Conservation (phyloP, 2,888 invertebrate genomes). For the Boloria euphrosyne region DNA sequence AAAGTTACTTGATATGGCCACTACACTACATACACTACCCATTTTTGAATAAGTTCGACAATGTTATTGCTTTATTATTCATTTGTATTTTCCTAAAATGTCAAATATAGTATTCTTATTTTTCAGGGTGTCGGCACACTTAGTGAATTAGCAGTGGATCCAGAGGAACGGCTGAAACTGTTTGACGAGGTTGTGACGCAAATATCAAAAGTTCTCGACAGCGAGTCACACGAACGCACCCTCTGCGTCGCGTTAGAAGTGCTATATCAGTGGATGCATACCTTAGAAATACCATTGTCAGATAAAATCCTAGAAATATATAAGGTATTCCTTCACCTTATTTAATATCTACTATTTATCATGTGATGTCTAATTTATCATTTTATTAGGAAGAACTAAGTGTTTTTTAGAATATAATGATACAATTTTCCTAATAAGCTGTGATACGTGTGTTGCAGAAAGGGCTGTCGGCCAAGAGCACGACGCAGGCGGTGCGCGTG, state of each 20-base stretch:
- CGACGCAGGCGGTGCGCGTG: conserved; percentile 88
- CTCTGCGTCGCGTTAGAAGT: conserved; percentile 90
- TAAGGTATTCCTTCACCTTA: conserved; percentile 66
- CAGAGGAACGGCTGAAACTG: conserved; percentile 81
- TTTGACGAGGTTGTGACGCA: conserved; percentile 82
- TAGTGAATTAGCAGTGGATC: conserved; percentile 83
- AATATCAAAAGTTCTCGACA: conserved; percentile 90
- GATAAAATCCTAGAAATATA: conserved; percentile 83
- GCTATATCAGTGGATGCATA: conserved; percentile 89
- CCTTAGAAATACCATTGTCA: conserved; percentile 78
- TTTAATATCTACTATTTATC: conserved; percentile 44
- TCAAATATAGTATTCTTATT: not conserved
- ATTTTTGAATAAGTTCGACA: no score
- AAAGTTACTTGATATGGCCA: no score
- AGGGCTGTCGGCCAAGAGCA: conserved; percentile 88
- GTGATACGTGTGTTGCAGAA: conserved; percentile 72
- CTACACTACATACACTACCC: no score
- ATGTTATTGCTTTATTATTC: not conserved
- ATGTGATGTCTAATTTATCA: no score
- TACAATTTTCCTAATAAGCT: no score
- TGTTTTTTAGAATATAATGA: no score
- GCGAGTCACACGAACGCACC: conserved; percentile 96
- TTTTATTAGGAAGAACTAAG: no score
- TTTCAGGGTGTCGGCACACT: conserved; percentile 59
- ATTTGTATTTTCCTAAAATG: not conserved